Evolutionary conservation across 2,888 invertebrate genomes (phyloP), one percentile per base, ranked within the genome.

Genomic region (Melitaea athalia): DNA sequence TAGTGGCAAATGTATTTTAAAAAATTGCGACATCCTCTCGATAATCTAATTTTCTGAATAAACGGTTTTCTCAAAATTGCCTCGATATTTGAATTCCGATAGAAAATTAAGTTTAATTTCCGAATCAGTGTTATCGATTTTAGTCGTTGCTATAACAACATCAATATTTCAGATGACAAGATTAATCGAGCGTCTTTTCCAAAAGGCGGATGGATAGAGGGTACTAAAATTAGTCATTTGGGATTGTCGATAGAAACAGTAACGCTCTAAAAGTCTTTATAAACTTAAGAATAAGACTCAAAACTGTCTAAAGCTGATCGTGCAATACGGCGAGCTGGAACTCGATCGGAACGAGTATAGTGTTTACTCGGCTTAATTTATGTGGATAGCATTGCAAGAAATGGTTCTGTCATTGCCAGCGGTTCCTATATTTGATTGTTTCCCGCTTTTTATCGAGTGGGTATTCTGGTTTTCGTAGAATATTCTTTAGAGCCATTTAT

Each of bases 121-220:
- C 38, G 11, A 42, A 42, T 42, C 15, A 57, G 42, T 38, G 15
- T 57, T 42, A 57, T 57, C 38, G 42, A 57, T 57, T 42, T 42
- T 15, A 15, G 10, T 42, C 53, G 68, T 65, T 77, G 73, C 83
- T 80, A 85, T 83, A 74, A 84, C 76, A 80, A 86, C 87, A 79
- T 82, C 78, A 85, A 85, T 86, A 86, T 87, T 83, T 84, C 81
- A 83, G 78, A 87, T 87, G 80, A 79, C 76, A 85, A 88, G 88
- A 90, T 88, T 88, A 90, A 90, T 89, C 86, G 88, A 87, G 85
- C 81, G 84, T 82, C 88, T 86, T 87, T 85, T 87, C 87, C 83
- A 80, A 85, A 83, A 84, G 87, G 85, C 89, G 81, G 86, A 80
- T 79, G 78, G 53, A 57, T 57, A 57, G 80, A 84, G 83, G 82